Conservation (phyloP, 2,113 vertebrate genomes). For the Platysternon megacephalum region DNA sequence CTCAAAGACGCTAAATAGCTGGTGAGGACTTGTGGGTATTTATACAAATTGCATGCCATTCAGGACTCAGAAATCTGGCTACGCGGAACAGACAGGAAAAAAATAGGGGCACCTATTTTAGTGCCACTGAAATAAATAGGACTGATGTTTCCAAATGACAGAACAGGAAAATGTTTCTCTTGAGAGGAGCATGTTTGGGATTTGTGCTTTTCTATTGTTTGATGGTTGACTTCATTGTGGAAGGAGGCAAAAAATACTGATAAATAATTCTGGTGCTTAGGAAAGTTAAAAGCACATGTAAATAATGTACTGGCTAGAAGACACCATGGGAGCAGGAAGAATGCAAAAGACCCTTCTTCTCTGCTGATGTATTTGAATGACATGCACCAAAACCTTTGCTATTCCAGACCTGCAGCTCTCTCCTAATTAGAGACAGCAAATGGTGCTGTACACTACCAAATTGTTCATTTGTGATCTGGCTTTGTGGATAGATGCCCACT, state of each 20-base stretch:
- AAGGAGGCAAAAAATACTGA: neutral
- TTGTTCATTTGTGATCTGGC: constrained; percentile 2
- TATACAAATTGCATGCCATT: constrained; percentile 6
- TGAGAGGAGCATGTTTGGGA: constrained; percentile 3
- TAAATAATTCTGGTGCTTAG: constrained; percentile 17
- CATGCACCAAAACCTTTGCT: neutral
- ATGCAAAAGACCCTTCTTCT: neutral
- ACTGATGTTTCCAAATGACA: constrained; percentile 23
- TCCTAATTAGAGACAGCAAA: neutral
- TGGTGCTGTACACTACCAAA: neutral
- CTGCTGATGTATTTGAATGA: neutral
- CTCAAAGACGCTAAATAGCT: neutral
- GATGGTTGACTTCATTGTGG: neutral
- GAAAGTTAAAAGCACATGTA: constrained; percentile 6
- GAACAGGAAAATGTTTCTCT: neutral
- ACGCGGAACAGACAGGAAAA: constrained; percentile 36
- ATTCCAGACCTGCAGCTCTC: neutral
- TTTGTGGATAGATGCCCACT: constrained; percentile 17
- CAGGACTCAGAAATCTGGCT: constrained; percentile 14
- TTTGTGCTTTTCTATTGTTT: neutral
- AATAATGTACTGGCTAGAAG: neutral
- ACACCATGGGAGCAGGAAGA: neutral
- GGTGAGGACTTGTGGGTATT: constrained; percentile 24
- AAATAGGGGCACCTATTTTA: neutral
- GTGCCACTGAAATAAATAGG: constrained; percentile 17